Percentiles rank a stretch among this genome's conserved stretches.
Conservation (phyloP, 2,888 invertebrate species). For the Perizoma affinitatum region DNA sequence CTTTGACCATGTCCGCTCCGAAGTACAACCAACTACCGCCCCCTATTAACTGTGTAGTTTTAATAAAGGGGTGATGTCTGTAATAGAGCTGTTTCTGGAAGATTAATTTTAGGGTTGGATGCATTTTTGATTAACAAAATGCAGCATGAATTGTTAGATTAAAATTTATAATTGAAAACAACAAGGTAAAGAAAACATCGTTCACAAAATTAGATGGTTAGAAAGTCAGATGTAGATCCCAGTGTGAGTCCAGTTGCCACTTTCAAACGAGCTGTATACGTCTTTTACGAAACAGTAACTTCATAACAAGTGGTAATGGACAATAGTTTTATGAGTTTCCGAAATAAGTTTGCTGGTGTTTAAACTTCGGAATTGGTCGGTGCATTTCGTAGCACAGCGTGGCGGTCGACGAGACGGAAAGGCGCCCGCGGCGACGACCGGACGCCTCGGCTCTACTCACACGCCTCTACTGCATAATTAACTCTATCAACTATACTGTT, state of each 20-base stretch:
- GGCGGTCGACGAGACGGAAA: slow-evolving; percentile 44
- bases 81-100: slow-evolving; percentile 56
- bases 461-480: slow-evolving; percentile 71
- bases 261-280: slow-evolving; percentile 13
- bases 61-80: slow-evolving; percentile 61
- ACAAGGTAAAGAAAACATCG: background rate
- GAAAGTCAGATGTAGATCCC: too few relatives aligned
- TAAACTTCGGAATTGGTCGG: slow-evolving; percentile 77
- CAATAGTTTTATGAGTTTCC: slow-evolving; percentile 79
- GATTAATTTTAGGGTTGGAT: slow-evolving; percentile 37
- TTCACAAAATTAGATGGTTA: too few relatives aligned
- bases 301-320: slow-evolving; percentile 58
- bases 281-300: slow-evolving; percentile 39
- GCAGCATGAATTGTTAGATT: background rate
- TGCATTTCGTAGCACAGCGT: slow-evolving; percentile 68
- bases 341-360: slow-evolving; percentile 77
- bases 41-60: slow-evolving; percentile 69
- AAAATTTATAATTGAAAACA: background rate
- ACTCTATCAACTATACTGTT: slow-evolving; percentile 75
- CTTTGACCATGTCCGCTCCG: slow-evolving; percentile 75
- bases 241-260: background rate
- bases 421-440: slow-evolving; percentile 60
- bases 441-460: slow-evolving; percentile 38
- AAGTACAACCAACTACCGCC: slow-evolving; percentile 65
- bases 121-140: slow-evolving; percentile 18